phyloP scores from a whole-genome alignment of 2,797 vertebrate genomes.

The Sebastes wilsoni region DNA sequence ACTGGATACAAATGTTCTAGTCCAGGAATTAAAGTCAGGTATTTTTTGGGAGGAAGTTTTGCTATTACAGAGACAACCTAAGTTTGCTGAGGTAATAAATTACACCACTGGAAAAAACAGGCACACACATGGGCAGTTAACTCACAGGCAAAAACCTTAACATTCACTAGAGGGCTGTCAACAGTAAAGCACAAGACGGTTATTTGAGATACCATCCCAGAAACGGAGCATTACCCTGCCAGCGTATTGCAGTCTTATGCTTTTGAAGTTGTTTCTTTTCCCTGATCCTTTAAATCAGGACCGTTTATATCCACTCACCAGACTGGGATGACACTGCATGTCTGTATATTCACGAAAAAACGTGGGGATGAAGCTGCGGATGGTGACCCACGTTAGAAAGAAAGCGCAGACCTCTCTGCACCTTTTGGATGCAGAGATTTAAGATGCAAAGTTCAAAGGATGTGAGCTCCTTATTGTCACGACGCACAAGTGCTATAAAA shows the following conservation, averaged over 20 bases:
- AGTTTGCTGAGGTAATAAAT: conserved; percentile 63
- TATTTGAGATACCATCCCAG: conserved; percentile 23
- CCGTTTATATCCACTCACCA: neutral
- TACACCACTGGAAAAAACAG: conserved; percentile 49
- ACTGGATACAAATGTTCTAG: neutral
- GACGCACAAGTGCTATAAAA: neutral
- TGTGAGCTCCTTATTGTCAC: neutral
- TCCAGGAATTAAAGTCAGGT: neutral
- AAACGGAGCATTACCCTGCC: conserved; percentile 13
- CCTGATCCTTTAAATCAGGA: neutral
- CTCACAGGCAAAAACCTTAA: conserved; percentile 63
- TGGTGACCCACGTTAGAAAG: neutral
- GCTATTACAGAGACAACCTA: conserved; percentile 21
- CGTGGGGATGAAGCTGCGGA: neutral
- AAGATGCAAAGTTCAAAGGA: conserved; percentile 1
- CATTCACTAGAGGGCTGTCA: conserved; percentile 60
- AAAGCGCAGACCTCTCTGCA: conserved; percentile 4
- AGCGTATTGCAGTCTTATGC: neutral
- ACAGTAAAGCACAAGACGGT: conserved; percentile 51
- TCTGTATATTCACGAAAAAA: neutral
- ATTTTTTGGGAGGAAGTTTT: neutral
- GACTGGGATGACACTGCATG: neutral
- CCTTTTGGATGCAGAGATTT: conserved; percentile 2
- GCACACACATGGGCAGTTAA: conserved; percentile 55
- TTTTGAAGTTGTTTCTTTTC: neutral